A percentile compares a stretch with the other conserved stretches of the same genome.
Conservation (phyloP, 2,113 vertebrate genomes). For the Copsychus sechellarum region DNA sequence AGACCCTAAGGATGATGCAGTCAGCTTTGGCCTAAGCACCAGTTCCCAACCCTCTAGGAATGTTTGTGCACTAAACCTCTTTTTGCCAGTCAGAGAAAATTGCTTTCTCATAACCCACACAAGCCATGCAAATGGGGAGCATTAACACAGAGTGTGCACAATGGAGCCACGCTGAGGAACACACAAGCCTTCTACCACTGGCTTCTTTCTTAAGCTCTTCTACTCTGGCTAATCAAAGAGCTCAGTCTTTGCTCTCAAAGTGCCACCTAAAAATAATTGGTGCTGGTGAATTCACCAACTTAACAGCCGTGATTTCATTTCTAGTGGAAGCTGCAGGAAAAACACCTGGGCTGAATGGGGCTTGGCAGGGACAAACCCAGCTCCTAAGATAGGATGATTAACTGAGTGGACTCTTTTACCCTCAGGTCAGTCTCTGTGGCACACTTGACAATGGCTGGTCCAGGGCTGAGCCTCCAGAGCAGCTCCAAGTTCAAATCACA, state of each 20-base stretch:
- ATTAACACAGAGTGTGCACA: neutral
- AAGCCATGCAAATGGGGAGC: neutral
- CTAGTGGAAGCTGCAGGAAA: neutral
- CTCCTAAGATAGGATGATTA: neutral
- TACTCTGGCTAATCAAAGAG: neutral
- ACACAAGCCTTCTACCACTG: neutral
- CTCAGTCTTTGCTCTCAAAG: neutral
- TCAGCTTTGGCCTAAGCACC: neutral
- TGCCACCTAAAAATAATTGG: neutral
- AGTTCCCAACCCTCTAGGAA: neutral
- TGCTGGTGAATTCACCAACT: neutral
- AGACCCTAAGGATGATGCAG: neutral
- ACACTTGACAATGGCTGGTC: neutral
- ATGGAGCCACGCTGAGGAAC: neutral
- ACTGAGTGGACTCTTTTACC: neutral
- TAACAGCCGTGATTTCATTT: neutral
- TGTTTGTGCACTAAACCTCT: neutral
- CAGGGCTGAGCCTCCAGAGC: neutral
- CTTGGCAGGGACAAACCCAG: neutral
- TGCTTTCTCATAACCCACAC: neutral
- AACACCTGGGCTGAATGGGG: neutral
- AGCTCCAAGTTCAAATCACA: neutral
- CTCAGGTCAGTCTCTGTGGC: neutral
- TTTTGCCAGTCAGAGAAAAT: neutral
- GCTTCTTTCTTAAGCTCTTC: neutral